Percentiles rank a stretch among this genome's conserved stretches.
These are phyloP conservation scores for Cephus sareptanus DNA, from an alignment of 2,888 invertebrate species.

Conservation along the genomic window DNA sequence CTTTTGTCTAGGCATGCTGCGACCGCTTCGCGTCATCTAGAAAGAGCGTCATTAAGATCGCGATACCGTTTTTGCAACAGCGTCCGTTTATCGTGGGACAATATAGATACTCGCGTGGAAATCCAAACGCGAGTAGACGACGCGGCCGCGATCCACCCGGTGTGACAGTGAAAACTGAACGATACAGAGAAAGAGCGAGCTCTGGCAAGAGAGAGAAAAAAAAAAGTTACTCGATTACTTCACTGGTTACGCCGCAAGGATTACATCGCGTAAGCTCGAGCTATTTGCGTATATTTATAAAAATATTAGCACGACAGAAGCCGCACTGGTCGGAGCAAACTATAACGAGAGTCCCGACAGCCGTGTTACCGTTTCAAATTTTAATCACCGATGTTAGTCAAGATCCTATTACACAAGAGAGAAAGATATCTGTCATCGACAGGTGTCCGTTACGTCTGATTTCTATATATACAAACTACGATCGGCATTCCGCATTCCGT, in stretches of 20 bases:
- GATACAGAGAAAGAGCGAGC: neutral
- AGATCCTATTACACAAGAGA: neutral
- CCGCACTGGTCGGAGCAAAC: neutral
- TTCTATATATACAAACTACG: neutral
- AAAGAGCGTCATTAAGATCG: neutral
- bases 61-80: neutral
- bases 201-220: too few relatives aligned
- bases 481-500: neutral
- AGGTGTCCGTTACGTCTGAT: slow-evolving; percentile 9
- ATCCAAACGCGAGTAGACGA: neutral
- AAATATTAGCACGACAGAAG: neutral
- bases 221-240: neutral
- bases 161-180: neutral
- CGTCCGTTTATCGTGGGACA: neutral
- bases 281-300: neutral
- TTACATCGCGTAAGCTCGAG: neutral
- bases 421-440: slow-evolving; percentile 4
- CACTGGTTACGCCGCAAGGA: neutral
- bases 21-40: neutral
- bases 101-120: neutral
- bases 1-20: neutral
- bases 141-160: neutral
- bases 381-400: neutral
- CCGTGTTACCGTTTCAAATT: neutral
- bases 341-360: neutral